Percentiles rank a stretch among this genome's conserved stretches.
Evolutionary conservation across 2,113 vertebrate genomes (phyloP).

Genomic region (Rattus rattus): DNA sequence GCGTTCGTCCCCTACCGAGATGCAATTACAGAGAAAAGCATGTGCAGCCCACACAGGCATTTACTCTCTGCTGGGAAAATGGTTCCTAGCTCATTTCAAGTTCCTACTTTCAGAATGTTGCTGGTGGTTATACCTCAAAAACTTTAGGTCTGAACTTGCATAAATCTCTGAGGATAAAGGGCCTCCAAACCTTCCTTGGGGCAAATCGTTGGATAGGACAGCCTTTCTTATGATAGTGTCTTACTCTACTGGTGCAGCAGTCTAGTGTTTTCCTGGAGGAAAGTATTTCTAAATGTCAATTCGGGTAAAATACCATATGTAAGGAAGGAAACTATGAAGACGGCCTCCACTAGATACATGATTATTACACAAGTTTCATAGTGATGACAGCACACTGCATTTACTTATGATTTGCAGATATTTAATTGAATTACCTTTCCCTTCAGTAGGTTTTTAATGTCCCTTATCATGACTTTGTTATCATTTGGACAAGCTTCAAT

Average conservation of each 20-base stretch:
- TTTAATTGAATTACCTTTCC: slow-evolving; percentile 40
- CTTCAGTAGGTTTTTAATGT: slow-evolving; percentile 38
- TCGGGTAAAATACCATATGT: neutral
- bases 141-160: slow-evolving; percentile 44
- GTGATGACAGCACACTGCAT: neutral
- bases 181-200: neutral
- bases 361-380: neutral
- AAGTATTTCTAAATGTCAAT: slow-evolving; percentile 30
- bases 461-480: slow-evolving; percentile 1
- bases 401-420: neutral
- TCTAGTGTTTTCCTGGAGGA: slow-evolving; percentile 21
- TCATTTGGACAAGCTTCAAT: slow-evolving; percentile 26
- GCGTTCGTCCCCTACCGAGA: slow-evolving; percentile 85
- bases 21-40: slow-evolving; percentile 82
- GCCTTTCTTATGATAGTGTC: slow-evolving; percentile 6
- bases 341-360: neutral
- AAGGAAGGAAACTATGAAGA: slow-evolving; percentile 14
- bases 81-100: slow-evolving; percentile 33
- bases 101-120: slow-evolving; percentile 40
- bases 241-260: neutral
- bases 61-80: slow-evolving; percentile 58
- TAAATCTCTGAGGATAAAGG: slow-evolving; percentile 50
- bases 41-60: slow-evolving; percentile 44
- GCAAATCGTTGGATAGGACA: slow-evolving; percentile 2
- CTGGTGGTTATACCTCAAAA: slow-evolving; percentile 40